Conservation (phyloP, 2,113 vertebrate genomes). For the Geothlypis trichas region DNA sequence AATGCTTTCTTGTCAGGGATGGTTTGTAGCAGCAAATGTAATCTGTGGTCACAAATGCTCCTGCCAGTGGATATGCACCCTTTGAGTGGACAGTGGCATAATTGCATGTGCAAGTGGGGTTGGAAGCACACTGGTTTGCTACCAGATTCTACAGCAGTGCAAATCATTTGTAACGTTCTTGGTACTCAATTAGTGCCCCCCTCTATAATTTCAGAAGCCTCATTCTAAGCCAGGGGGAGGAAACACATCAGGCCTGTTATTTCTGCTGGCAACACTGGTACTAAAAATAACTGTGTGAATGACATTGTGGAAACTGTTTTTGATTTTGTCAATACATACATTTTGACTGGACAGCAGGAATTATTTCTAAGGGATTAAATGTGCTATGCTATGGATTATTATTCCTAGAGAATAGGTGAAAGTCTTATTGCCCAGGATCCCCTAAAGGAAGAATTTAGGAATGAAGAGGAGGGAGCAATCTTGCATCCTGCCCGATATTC, state of each 20-base stretch:
- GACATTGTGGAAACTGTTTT: neutral
- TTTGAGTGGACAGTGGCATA: neutral
- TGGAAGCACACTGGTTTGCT: neutral
- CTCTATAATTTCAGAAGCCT: constrained; percentile 32
- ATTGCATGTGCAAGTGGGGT: neutral
- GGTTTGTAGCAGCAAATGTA: neutral
- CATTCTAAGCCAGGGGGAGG: neutral
- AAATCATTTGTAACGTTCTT: neutral
- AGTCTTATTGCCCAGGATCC: neutral
- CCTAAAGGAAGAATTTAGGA: neutral
- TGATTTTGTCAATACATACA: neutral
- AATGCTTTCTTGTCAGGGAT: neutral
- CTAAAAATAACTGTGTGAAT: neutral
- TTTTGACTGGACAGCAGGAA: constrained; percentile 13
- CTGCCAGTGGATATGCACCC: neutral
- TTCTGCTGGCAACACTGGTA: neutral
- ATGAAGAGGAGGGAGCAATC: neutral
- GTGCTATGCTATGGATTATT: neutral
- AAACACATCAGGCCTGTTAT: constrained; percentile 1
- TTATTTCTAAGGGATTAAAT: neutral
- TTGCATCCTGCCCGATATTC: neutral
- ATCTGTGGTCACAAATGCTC: neutral
- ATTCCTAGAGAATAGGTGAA: neutral
- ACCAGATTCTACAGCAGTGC: neutral
- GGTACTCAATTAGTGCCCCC: neutral